These are phyloP conservation scores for Zaprionus africanus DNA, from an alignment of 1,140 invertebrate genomes.

Conservation along the genomic window DNA sequence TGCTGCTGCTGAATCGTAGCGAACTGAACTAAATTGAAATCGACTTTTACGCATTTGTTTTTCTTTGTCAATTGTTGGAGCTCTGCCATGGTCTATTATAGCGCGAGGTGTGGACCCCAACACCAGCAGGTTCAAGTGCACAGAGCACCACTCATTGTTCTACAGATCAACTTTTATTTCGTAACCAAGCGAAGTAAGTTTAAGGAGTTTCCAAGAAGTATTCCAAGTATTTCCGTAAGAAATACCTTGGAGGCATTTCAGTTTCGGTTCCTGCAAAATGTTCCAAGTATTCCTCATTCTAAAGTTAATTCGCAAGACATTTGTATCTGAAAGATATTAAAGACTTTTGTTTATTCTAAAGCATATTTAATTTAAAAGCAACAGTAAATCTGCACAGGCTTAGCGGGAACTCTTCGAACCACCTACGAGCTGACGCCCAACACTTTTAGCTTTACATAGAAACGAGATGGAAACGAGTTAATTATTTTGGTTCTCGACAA, in stretches of 20 bases:
- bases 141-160: constrained; percentile 54
- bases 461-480: constrained; percentile 65
- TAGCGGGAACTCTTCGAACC: constrained; percentile 21
- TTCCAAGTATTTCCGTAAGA: background rate
- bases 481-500: constrained; percentile 72
- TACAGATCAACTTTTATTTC: constrained; percentile 19
- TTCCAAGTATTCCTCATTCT: background rate
- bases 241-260: too few species aligned
- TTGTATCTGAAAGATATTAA: background rate
- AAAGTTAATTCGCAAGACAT: background rate
- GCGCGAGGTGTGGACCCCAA: constrained; percentile 62
- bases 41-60: constrained; percentile 80
- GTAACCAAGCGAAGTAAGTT: constrained; percentile 30
- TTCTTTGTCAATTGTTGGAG: constrained; percentile 72
- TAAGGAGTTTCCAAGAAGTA: constrained; percentile 24
- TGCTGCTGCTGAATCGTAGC: constrained; percentile 42
- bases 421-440: constrained; percentile 38
- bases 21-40: constrained; percentile 48
- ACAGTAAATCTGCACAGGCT: background rate
- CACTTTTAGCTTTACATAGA: constrained; percentile 55
- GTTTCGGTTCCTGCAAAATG: too few species aligned
- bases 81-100: constrained; percentile 21
- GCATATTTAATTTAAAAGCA: background rate
- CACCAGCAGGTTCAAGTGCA: constrained; percentile 75
- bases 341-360: background rate